phyloP scores from a whole-genome alignment of 2,113 vertebrate species.

The Aspiorhynchus laticeps region DNA sequence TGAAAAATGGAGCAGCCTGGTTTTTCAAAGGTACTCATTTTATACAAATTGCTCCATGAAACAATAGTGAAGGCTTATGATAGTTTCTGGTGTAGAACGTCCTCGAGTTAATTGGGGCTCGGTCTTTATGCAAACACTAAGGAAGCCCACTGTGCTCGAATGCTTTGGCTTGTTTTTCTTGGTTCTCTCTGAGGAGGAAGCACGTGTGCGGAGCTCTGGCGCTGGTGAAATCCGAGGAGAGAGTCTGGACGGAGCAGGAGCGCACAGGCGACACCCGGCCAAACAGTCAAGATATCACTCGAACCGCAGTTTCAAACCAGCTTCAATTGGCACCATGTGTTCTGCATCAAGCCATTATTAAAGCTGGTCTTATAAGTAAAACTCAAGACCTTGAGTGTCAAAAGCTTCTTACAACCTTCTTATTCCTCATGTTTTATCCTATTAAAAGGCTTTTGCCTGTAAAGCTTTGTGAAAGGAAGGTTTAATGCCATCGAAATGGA shows the following conservation, averaged over 20 bases:
- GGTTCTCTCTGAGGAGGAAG: conserved; percentile 50
- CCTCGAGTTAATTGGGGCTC: conserved; percentile 47
- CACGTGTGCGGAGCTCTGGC: conserved; percentile 35
- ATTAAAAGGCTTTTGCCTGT: not conserved
- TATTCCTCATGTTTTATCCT: not conserved
- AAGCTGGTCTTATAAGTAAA: not conserved
- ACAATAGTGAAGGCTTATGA: conserved; percentile 41
- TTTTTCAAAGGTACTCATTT: conserved; percentile 47
- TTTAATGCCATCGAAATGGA: not conserved
- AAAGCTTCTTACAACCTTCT: not conserved
- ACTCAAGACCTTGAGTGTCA: not conserved
- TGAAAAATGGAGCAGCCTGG: conserved; percentile 34
- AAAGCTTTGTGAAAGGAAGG: not conserved
- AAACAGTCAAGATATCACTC: conserved; percentile 26
- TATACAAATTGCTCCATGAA: conserved; percentile 58
- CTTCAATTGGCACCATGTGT: conserved; percentile 55
- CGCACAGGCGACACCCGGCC: conserved; percentile 32
- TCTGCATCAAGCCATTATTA: conserved; percentile 42
- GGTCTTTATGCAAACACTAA: conserved; percentile 34
- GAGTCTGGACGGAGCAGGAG: conserved; percentile 30
- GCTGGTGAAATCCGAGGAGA: conserved; percentile 55
- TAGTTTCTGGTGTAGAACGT: conserved; percentile 41
- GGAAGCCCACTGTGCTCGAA: conserved; percentile 1
- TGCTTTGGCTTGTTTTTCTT: conserved; percentile 51
- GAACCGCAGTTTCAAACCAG: conserved; percentile 24